Conservation (phyloP, 30 jellyfish, hydroid and myxozoan species). For the Aurelia sp. region DNA sequence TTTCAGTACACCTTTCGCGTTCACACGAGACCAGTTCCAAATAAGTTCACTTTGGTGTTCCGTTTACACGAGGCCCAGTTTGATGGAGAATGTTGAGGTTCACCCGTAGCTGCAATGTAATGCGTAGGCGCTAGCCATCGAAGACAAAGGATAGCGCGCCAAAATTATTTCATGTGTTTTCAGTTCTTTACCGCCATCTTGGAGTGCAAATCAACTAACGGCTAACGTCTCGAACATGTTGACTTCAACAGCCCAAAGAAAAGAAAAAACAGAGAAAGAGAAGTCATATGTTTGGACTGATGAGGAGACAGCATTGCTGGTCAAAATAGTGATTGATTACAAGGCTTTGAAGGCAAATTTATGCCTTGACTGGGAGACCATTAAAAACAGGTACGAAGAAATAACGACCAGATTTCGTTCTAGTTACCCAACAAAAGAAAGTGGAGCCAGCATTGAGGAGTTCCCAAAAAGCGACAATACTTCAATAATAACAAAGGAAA, state of each 20-base stretch:
- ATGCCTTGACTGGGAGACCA: conserved; percentile 46
- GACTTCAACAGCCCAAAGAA: background rate
- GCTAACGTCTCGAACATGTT: too few relatives aligned
- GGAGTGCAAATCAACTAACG: too few relatives aligned
- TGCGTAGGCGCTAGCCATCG: too few relatives aligned
- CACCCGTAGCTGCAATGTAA: too few relatives aligned
- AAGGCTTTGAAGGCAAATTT: conserved; percentile 1
- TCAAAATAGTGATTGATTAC: conserved; percentile 6
- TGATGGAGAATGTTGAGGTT: too few relatives aligned
- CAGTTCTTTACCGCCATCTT: too few relatives aligned
- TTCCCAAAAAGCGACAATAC: conserved; percentile 8
- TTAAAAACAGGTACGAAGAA: conserved; percentile 7
- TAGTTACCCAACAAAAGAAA: conserved; percentile 4
- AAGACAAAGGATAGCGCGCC: too few relatives aligned
- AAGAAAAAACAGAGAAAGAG: conserved; percentile 3
- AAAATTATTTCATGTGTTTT: too few relatives aligned
- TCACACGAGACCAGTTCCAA: too few relatives aligned
- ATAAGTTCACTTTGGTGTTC: background rate
- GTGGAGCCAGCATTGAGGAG: conserved; percentile 3
- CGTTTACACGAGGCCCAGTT: background rate
- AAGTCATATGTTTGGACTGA: conserved; percentile 32
- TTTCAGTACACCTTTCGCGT: conserved; percentile 2
- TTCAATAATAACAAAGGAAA: conserved; percentile 16
- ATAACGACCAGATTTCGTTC: background rate
- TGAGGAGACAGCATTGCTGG: conserved; percentile 46